Conservation (phyloP, 2,888 invertebrate genomes). For the Conomelus anceps region DNA sequence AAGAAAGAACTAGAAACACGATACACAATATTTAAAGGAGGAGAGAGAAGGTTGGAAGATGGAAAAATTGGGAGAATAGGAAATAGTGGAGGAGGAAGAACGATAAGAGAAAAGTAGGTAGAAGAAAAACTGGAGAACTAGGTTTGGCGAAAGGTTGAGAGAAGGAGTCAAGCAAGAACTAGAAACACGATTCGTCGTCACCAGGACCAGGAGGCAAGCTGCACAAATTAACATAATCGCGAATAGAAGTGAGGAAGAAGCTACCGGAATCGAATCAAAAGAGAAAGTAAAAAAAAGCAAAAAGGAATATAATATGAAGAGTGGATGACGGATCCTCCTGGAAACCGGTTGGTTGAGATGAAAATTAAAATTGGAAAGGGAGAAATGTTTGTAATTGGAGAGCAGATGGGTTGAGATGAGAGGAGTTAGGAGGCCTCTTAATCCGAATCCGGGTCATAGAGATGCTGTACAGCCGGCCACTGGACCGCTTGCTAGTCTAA, state of each 20-base stretch:
- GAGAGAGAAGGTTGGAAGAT: no score
- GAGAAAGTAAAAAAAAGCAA: neutral
- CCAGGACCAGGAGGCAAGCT: neutral
- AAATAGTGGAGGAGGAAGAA: no score
- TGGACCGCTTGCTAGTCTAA: no score
- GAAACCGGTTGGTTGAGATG: neutral
- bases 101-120: neutral
- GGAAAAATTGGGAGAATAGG: no score
- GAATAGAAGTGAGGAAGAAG: neutral
- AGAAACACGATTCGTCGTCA: neutral
- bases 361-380: neutral
- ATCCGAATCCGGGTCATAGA: neutral
- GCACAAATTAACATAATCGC: neutral
- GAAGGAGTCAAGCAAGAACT: neutral
- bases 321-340: neutral
- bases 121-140: neutral
- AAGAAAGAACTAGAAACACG: neutral
- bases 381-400: neutral
- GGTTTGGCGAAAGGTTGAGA: neutral
- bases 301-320: neutral
- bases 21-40: no score
- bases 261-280: neutral
- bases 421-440: neutral
- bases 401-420: neutral
- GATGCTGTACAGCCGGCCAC: no score